Evolutionary conservation across 2,797 vertebrate genomes (phyloP), one percentile per base, ranked within the genome.

Genomic region (Synanceia verrucosa): DNA sequence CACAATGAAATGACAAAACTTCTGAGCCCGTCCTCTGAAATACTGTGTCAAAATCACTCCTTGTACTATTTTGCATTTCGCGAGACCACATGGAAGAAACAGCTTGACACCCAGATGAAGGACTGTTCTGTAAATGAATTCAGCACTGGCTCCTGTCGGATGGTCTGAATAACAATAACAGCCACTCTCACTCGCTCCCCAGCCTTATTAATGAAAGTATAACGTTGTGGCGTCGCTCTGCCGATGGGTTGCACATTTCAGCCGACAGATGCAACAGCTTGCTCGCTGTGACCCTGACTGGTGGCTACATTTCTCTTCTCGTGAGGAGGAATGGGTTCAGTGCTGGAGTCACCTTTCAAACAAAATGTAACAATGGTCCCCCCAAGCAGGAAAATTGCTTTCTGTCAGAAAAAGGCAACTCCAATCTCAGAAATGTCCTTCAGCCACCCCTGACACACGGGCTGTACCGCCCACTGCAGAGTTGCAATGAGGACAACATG

Each of bases 321-420:
- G 23, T 10, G 23, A 71, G 57, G 24, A 73, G 28, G 44, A 71
- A 65, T 47, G 37, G 31, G 52, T 33, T 47, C 39, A 64, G 62
- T 48, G 65, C 23, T 65, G 37, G 53, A 71, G 73, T 79, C 73
- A 82, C 83, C 75, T 85, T 78, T 81, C 69, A 63, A 62, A 82
- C 56, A 37, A 74, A 82, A 75, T 56, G 60, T 7, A 64, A 65
- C 78, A 75, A 31, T 29, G 26, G 53, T 58, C 55, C 67, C n/a
- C 66, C 43, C 29, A 52, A 66, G 65, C 60, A 43, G 58, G 39
- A 60, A 87, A 86, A 88, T 86, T 79, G 71, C 72, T 88, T 87
- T 73, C 56, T 70, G 79, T 78, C 73, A 63, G 34, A 60, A 77
- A 70, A 55, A 71, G 36, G 19, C 0, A 5, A 64, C 65, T 76